Evolutionary conservation across 1,140 invertebrate genomes (phyloP), one percentile per base, ranked within the genome.

Genomic region (Microplitis mediator): DNA sequence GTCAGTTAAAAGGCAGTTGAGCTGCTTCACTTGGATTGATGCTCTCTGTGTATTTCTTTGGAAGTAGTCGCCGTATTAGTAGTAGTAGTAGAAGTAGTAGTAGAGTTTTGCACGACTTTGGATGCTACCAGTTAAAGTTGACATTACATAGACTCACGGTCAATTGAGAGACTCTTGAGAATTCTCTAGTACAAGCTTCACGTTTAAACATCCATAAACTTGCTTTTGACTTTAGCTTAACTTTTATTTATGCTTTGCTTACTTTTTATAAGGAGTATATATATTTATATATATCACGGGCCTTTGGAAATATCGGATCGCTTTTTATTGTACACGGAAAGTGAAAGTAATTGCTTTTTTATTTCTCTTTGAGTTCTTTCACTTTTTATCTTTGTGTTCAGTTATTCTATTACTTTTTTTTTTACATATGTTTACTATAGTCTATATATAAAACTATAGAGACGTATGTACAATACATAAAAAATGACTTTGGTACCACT

Each of bases 131-230:
- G 39, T 45, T 45, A 8, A 45, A 51, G 63, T 50, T 39, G 63
- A 45, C 39, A 45, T 45, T 45, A 45, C 39, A 65, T 45, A 16
- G 63, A 65, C 36, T 65, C 63, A 50, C 63, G 63, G 63, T 65
- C 63, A 65, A 65, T 65, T 36, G 45, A 51, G 39, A 65, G 63
- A 65, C 63, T 50, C 63, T 51, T 50, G 39, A 65, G 34, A 65
- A 39, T 65, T 65, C 63, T 65, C 45, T 11, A 45, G 5, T 65
- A 32, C 60, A 62, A 65, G 39, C 36, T 65, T 61, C 5, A 32
- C 39, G 39, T 16, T 65, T 16, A 39, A 65, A 45, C 11, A 11
- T 45, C 39, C 34, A 65, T 45, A 65, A 65, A 65, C 51, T 65
- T 23, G 50, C 63, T 65, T 65, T 65, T 45, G 63, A 36, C 36